phyloP scores from a whole-genome alignment of 2,888 invertebrate genomes.

The Cryptus viduatorius region DNA sequence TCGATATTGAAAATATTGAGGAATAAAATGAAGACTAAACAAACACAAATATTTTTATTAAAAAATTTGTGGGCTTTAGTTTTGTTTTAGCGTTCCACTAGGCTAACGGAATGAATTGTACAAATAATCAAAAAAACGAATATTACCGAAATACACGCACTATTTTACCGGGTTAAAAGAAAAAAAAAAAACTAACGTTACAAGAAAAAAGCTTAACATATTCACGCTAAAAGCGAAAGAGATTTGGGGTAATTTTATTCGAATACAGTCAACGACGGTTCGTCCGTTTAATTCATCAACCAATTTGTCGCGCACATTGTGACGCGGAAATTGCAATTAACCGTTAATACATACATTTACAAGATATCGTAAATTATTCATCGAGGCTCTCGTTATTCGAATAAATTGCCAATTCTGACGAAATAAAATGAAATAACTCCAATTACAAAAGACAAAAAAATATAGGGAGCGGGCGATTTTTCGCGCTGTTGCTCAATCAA shows the following conservation, averaged over 20 bases:
- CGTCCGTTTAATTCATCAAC: background rate
- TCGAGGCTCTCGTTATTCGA: conserved; percentile 9
- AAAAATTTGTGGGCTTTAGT: conserved; percentile 51
- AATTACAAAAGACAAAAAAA: conserved; percentile 7
- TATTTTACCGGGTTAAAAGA: conserved; percentile 52
- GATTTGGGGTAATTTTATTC: conserved; percentile 10
- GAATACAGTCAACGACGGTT: background rate
- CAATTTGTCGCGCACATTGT: background rate
- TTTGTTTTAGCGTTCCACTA: conserved; percentile 33
- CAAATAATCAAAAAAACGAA: conserved; percentile 56
- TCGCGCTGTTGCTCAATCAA: conserved; percentile 60
- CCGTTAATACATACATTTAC: background rate
- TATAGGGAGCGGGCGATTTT: conserved; percentile 28
- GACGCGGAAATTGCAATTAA: background rate
- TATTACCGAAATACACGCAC: conserved; percentile 37
- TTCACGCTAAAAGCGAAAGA: conserved; percentile 10
- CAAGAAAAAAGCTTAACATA: conserved; percentile 19
- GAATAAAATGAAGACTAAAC: conserved; percentile 41
- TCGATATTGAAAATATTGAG: conserved; percentile 57
- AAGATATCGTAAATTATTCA: background rate
- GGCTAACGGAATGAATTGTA: conserved; percentile 58
- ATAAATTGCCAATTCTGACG: conserved; percentile 5
- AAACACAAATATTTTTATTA: conserved; percentile 65
- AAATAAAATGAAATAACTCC: background rate
- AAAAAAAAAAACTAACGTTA: conserved; percentile 8